These are phyloP conservation scores for Bilobella aurantiaca DNA, from an alignment of 1,140 invertebrate genomes.

Conservation along the genomic window DNA sequence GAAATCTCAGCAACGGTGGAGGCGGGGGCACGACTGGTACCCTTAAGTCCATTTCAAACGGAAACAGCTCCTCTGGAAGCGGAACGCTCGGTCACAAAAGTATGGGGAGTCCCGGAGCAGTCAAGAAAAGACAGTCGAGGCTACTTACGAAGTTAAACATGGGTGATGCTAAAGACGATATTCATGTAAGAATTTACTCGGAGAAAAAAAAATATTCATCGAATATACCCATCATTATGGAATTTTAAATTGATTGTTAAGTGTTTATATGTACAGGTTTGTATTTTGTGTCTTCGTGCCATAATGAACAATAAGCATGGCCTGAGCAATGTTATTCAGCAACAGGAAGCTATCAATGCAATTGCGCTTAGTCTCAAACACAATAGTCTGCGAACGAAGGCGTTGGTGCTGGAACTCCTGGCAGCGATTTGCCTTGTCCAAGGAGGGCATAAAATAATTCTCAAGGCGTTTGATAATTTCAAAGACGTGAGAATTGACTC, in stretches of 20 bases:
- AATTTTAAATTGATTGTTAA: not conserved
- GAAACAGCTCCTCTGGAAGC: not conserved
- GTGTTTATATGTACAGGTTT: conserved; percentile 50
- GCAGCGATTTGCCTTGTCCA: conserved; percentile 94
- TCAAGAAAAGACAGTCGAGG: conserved; percentile 55
- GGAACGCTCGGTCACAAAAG: not conserved
- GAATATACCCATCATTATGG: too few relatives aligned
- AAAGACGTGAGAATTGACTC: conserved; percentile 73
- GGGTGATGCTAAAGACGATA: conserved; percentile 95
- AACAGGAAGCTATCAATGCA: conserved; percentile 94
- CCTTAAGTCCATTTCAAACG: conserved; percentile 1
- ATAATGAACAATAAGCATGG: conserved; percentile 99
- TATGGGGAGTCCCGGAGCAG: conserved; percentile 9
- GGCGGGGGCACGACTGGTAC: conserved; percentile 9
- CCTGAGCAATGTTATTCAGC: conserved; percentile 97
- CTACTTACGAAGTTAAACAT: conserved; percentile 86
- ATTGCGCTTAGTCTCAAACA: conserved; percentile 94
- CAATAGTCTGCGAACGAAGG: conserved; percentile 90
- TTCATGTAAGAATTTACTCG: conserved; percentile 56
- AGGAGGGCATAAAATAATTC: conserved; percentile 94
- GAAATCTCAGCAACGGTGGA: conserved; percentile 17
- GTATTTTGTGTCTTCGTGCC: conserved; percentile 95
- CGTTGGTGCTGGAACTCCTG: conserved; percentile 86
- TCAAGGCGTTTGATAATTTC: conserved; percentile 95
- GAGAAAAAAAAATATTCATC: not conserved